phyloP scores from a whole-genome alignment of 2,113 vertebrate genomes.

The Cariama cristata region DNA sequence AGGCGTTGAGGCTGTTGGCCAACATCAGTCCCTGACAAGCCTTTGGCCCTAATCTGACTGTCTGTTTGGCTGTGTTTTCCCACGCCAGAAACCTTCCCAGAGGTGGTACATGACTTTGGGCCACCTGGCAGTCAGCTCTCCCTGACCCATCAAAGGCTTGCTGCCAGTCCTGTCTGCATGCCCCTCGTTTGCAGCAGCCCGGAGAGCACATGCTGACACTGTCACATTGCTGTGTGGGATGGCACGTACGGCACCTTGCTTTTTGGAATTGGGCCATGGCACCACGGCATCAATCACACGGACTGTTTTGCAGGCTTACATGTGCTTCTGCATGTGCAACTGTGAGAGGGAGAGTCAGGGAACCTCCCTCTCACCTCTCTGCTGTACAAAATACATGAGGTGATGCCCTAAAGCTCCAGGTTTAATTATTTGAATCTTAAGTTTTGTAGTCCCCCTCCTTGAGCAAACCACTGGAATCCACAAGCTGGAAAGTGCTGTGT shows the following conservation, averaged over 20 bases:
- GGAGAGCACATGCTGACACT: fast-evolving
- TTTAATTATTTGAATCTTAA: not conserved
- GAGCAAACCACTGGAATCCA: not conserved
- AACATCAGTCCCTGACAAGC: not conserved
- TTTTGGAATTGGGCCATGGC: not conserved
- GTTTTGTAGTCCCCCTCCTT: not conserved
- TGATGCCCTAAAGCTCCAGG: not conserved
- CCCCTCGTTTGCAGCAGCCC: not conserved
- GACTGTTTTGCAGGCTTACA: not conserved
- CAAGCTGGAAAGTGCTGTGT: not conserved
- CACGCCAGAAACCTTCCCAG: not conserved
- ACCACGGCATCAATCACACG: not conserved
- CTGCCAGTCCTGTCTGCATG: not conserved
- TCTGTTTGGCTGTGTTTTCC: not conserved
- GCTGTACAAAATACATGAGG: not conserved
- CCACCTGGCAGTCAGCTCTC: not conserved
- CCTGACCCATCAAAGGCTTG: not conserved
- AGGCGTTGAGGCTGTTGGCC: not conserved
- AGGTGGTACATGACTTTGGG: not conserved
- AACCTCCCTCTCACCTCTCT: not conserved
- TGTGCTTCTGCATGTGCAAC: not conserved
- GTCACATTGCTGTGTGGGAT: not conserved
- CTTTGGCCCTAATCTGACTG: not conserved
- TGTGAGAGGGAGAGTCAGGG: not conserved
- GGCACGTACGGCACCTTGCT: not conserved